Base-by-base conservation (phyloP, 2,113 vertebrate genomes). In the Blennius ocellaris region DNA sequence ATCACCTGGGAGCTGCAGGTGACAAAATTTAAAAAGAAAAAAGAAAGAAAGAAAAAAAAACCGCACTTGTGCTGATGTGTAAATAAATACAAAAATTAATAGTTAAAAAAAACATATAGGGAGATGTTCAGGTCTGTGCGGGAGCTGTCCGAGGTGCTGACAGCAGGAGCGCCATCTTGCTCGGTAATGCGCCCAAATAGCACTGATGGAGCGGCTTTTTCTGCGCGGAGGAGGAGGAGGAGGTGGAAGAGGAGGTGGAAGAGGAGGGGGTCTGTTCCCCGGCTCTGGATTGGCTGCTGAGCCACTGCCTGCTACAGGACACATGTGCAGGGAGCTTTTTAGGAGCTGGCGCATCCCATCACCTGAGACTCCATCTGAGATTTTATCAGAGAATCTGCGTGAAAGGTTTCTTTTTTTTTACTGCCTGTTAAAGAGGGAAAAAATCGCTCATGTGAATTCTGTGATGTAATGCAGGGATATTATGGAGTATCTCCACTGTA, bases 131-230 rank as follows among this genome's bases (percentile, higher is more conserved):
- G 75, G 3, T 47, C 1, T 3, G 9, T 7, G 52, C 8, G 73
- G 89, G 93, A 93, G 92, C 94, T 95, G 92, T 94, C 92, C 93
- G 83, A 17, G 86, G 94, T 94, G 88, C 93, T 94, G 94, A 93
- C 93, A 69, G 83, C 68, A 11, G 48, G 51, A 90, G 89, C 94
- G 89, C 93, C 93, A 93, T 94, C 89, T 93, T 93, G 81, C 87
- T 87, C 61, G 17, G 43, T 69, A 86, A 87, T 78, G 71, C 75
- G 66, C 71, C 72, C 69, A 59, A 75, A 75, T 16, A 66, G 37
- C 79, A 66, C 76, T 73, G 65, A 81, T 71, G 52, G 83, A 82
- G 86, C 69, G 39, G 37, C 63, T 45, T 45, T 45, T 45, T 2
- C 67, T 37, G 62, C 57, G 44, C 56, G 80, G 43, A 56, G 66